Percentiles rank a stretch among this genome's conserved stretches.
Conservation (phyloP, 1,140 invertebrate genomes). For the Papilio helenus region DNA sequence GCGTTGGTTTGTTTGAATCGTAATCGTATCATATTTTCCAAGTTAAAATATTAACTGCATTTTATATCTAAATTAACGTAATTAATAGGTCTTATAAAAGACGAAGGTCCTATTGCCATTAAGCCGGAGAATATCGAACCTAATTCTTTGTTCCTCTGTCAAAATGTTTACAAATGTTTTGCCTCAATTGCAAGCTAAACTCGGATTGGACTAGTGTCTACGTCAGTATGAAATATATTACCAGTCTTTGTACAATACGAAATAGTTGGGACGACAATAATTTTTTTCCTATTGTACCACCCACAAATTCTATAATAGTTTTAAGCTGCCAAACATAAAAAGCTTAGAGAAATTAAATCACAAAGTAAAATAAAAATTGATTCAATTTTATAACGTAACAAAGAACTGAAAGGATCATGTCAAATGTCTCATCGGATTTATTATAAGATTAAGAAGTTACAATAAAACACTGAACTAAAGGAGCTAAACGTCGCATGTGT, state of each 20-base stretch:
- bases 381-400: constrained; percentile 44
- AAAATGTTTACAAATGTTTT: not conserved
- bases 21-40: not conserved
- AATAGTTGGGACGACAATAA: not conserved
- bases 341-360: constrained; percentile 45
- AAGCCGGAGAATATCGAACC: not conserved
- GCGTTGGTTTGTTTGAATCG: not conserved
- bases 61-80: too few species aligned
- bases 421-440: constrained; percentile 54
- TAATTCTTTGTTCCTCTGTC: constrained; percentile 3
- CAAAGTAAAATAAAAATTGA: constrained; percentile 45
- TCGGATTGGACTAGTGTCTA: not conserved
- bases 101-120: not conserved
- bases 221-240: constrained; percentile 30
- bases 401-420: constrained; percentile 51
- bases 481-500: constrained; percentile 56
- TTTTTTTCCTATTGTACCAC: constrained; percentile 14
- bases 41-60: not conserved
- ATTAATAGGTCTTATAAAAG: not conserved
- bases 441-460: constrained; percentile 54
- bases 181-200: too few species aligned
- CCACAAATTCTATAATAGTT: constrained; percentile 23
- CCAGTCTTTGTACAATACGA: constrained; percentile 6
- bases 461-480: constrained; percentile 60
- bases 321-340: constrained; percentile 35